These are phyloP conservation scores for Cromileptes altivelis DNA, from an alignment of 2,113 vertebrate genomes.

Conservation along the genomic window DNA sequence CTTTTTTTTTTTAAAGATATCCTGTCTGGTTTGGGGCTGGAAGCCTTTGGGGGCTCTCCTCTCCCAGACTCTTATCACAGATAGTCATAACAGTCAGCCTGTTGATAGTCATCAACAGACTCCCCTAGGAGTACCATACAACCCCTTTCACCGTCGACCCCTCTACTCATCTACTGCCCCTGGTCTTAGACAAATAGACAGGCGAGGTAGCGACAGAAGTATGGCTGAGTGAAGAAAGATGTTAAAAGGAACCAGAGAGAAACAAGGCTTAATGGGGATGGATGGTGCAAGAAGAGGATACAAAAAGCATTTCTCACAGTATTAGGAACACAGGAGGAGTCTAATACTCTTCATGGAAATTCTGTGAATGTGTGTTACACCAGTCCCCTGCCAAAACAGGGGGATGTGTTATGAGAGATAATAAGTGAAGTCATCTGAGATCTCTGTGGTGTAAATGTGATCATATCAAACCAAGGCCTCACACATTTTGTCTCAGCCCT, in stretches of 20 bases:
- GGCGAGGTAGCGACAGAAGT: constrained; percentile 49
- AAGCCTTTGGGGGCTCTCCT: constrained; percentile 70
- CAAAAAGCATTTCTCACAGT: constrained; percentile 20
- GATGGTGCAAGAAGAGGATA: constrained; percentile 11
- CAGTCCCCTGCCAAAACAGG: constrained; percentile 49
- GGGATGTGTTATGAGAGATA: constrained; percentile 69
- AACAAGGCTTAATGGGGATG: constrained; percentile 26
- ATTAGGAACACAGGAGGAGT: neutral
- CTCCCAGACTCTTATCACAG: constrained; percentile 82
- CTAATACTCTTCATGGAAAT: constrained; percentile 23
- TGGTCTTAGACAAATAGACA: constrained; percentile 83
- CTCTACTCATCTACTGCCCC: constrained; percentile 73
- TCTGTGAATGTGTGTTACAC: constrained; percentile 9
- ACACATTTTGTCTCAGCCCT: neutral
- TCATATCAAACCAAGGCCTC: constrained; percentile 46
- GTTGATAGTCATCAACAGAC: constrained; percentile 83
- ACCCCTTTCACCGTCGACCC: constrained; percentile 54
- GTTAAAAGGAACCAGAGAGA: constrained; percentile 32
- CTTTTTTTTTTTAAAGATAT: constrained; percentile 62
- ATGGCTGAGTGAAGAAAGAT: constrained; percentile 48
- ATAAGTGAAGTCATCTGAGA: constrained; percentile 66
- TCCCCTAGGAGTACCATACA: constrained; percentile 77
- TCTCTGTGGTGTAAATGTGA: constrained; percentile 54
- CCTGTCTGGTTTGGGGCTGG: constrained; percentile 71
- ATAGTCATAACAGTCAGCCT: constrained; percentile 85